Conservation (phyloP, 2,888 invertebrate species). For the Diadegma fenestrale region DNA sequence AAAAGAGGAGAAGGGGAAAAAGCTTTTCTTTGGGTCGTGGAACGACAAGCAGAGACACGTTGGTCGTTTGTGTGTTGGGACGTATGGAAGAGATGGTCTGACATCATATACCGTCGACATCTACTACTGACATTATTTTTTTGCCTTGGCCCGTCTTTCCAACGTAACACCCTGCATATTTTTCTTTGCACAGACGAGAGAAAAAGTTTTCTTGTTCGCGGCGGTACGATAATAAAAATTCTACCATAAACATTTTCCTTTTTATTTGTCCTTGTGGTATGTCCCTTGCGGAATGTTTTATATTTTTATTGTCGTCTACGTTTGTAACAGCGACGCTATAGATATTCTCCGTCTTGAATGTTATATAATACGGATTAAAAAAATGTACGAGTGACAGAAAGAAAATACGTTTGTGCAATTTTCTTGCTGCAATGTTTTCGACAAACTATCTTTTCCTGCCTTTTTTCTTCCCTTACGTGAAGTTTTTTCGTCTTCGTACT, state of each 20-base stretch:
- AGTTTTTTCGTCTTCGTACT: slow-evolving; percentile 52
- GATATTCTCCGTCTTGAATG: slow-evolving; percentile 10
- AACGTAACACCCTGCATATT: slow-evolving; percentile 27
- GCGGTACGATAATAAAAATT: slow-evolving; percentile 46
- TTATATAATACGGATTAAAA: slow-evolving; percentile 7
- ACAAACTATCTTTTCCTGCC: slow-evolving; percentile 12
- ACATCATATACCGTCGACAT: slow-evolving; percentile 33
- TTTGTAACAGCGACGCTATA: background rate
- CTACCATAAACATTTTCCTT: background rate
- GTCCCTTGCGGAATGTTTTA: background rate
- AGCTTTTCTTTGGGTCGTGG: slow-evolving; percentile 5
- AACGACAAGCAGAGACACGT: slow-evolving; percentile 26
- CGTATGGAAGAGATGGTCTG: slow-evolving; percentile 9
- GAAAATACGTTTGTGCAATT: slow-evolving; percentile 50
- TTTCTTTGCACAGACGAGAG: slow-evolving; percentile 10
- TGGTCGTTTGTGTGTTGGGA: background rate
- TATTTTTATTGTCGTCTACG: slow-evolving; percentile 45
- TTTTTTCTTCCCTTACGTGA: background rate
- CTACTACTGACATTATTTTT: slow-evolving; percentile 27
- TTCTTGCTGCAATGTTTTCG: slow-evolving; percentile 42
- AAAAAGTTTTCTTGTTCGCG: background rate
- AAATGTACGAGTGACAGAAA: background rate
- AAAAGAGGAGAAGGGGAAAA: slow-evolving; percentile 4
- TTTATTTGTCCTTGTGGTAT: background rate
- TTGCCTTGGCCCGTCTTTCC: background rate